phyloP scores from a whole-genome alignment of 1,140 invertebrate genomes.

The Macrotrachela quadricornifera region DNA sequence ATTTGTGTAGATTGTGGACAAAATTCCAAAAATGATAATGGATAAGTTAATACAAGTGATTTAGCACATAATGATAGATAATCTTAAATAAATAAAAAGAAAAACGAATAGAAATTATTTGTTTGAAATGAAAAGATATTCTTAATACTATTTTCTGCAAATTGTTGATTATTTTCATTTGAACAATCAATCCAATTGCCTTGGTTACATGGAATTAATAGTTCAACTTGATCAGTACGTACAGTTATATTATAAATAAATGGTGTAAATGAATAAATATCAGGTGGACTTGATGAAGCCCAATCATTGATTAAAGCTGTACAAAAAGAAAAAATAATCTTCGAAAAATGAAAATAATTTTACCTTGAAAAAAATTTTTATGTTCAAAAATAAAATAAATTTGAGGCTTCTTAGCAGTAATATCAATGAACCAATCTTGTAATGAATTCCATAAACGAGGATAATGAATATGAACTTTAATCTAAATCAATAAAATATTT shows the following conservation, averaged over 20 bases:
- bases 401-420: constrained; percentile 79
- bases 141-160: too few species aligned
- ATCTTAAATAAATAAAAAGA: too few species aligned
- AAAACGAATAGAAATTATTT: too few species aligned
- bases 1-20: too few species aligned
- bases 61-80: too few species aligned
- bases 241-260: constrained; percentile 85
- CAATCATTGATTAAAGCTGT: constrained; percentile 65
- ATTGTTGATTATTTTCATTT: too few species aligned
- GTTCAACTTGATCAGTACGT: constrained; percentile 67
- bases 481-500: too few species aligned
- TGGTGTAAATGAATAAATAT: constrained; percentile 79
- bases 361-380: constrained; percentile 78
- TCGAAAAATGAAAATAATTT: too few species aligned
- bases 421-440: constrained; percentile 65
- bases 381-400: constrained; percentile 73
- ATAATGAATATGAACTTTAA: constrained; percentile 38
- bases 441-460: constrained; percentile 79
- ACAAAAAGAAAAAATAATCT: too few species aligned
- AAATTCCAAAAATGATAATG: too few species aligned
- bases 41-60: too few species aligned
- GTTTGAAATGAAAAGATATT: too few species aligned
- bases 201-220: constrained; percentile 77
- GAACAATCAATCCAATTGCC: constrained; percentile 80
- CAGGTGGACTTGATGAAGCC: constrained; percentile 61